Base-by-base conservation (phyloP, 2,888 invertebrate species). In the Litoditis marina region DNA sequence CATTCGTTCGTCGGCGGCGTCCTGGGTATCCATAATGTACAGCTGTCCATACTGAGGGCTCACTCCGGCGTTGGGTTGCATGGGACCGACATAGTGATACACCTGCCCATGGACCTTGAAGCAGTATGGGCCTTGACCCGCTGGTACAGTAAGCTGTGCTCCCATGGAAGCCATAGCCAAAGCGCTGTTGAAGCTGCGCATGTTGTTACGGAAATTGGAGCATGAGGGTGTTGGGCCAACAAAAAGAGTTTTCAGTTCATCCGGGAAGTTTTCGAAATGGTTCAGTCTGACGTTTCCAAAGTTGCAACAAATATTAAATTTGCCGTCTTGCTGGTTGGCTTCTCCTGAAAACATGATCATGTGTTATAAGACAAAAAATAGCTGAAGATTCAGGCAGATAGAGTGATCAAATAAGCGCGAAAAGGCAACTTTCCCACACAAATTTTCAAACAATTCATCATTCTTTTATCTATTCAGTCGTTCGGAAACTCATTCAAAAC, bases 71-170 rank as follows among this genome's bases (percentile, higher is more conserved):
- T 22, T 36, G 2, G 69, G 64, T 28, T 59, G 53, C 6, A 59
- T 51, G 8, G 63, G 56, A 0, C 63, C 61, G 4, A 51, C 46
- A 11, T 19, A 8, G 36, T 60, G 63, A 34, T 60, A 61, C n/a
- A 58, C 53, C 25, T 63, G 61, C 0, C 69, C 71, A 30, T 71
- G 71, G 3, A 67, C 42, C 0, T 51, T 51, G 44, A 65, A 67
- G 16, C 53, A 49, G 42, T 58, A 69, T 2, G 71, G 71, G 1
- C 65, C 69, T 31, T 47, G 19, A 19, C 71, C 71, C 22, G n/a
- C n/a, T 8, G 58, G 63, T 0, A 51, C 28, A 2, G 60, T 58
- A 11, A 69, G 16, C 0, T 65, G 4, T 1, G 65, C 60, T 19
- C 51, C 54, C 60, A 71, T 60, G 0, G 65, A 63, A 2, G 60